Evolutionary conservation across 2,888 invertebrate species (phyloP).

Genomic region (Acanthosepion lycidas): DNA sequence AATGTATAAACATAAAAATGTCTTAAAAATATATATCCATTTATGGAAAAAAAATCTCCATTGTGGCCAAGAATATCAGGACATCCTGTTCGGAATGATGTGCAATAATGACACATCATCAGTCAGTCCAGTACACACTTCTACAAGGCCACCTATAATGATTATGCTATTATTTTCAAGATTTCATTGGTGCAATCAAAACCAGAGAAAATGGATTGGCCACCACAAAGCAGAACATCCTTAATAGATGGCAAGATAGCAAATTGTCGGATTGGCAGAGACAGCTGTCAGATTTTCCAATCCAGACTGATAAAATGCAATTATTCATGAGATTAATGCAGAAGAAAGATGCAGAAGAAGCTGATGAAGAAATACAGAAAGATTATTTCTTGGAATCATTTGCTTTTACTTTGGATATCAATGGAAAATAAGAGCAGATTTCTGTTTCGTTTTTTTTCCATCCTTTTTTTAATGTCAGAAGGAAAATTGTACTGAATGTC

Average conservation of each 20-base stretch:
- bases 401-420: not conserved
- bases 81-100: not conserved
- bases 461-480: not conserved
- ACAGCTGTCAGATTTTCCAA: conserved; percentile 33
- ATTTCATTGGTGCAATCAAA: not conserved
- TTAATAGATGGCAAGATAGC: conserved; percentile 22
- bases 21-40: too few species aligned
- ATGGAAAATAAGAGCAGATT: not conserved
- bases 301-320: conserved; percentile 33
- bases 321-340: conserved; percentile 23
- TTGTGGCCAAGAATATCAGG: not conserved
- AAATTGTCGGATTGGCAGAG: conserved; percentile 6
- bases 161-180: not conserved
- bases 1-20: too few species aligned
- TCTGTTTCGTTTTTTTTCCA: not conserved
- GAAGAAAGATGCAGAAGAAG: not conserved
- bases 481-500: not conserved
- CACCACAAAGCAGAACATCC: not conserved
- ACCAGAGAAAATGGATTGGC: conserved; percentile 33
- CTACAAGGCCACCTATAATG: not conserved
- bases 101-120: not conserved
- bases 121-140: not conserved
- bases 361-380: not conserved
- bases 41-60: too few species aligned
- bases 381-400: not conserved